Percentiles rank a stretch among this genome's conserved stretches.
Evolutionary conservation across 2,888 invertebrate genomes (phyloP).

Genomic region (Resseliella maxima): DNA sequence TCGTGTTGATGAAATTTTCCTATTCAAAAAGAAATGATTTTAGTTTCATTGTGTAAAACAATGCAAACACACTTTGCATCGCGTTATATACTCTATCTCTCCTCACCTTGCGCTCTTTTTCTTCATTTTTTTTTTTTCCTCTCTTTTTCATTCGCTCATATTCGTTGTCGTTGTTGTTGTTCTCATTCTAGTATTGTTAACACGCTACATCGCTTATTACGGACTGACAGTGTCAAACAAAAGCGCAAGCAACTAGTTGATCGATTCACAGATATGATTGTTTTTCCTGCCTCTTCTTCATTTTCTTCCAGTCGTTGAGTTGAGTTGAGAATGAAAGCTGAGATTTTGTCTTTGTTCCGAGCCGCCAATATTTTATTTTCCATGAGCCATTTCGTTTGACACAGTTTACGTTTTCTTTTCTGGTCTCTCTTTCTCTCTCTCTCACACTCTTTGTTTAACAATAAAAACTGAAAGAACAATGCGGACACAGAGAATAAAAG

Average conservation of each 20-base stretch:
- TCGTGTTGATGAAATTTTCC: slow-evolving; percentile 45
- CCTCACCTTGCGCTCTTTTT: no score
- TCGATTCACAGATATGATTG: slow-evolving; percentile 55
- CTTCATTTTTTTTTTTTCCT: no score
- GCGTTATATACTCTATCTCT: not conserved
- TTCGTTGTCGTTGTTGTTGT: no score
- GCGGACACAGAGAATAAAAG: not conserved
- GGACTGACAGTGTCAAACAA: slow-evolving; percentile 25
- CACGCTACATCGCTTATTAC: slow-evolving; percentile 8
- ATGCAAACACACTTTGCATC: slow-evolving; percentile 38
- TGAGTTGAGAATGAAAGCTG: not conserved
- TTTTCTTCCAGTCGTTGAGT: not conserved
- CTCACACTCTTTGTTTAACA: not conserved
- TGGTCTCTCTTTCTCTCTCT: not conserved
- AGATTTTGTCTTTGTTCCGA: slow-evolving; percentile 4
- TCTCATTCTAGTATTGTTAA: not conserved
- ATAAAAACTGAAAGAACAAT: slow-evolving; percentile 44
- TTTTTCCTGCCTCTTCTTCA: slow-evolving; percentile 16
- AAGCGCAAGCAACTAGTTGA: slow-evolving; percentile 54
- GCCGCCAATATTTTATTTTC: slow-evolving; percentile 54
- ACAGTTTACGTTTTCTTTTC: slow-evolving; percentile 48
- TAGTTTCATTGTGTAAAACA: slow-evolving; percentile 53
- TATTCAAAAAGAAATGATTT: slow-evolving; percentile 47
- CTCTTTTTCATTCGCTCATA: no score
- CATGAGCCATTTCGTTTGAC: slow-evolving; percentile 34